phyloP scores from a whole-genome alignment of 2,113 vertebrate genomes.

The Orcinus orca region DNA sequence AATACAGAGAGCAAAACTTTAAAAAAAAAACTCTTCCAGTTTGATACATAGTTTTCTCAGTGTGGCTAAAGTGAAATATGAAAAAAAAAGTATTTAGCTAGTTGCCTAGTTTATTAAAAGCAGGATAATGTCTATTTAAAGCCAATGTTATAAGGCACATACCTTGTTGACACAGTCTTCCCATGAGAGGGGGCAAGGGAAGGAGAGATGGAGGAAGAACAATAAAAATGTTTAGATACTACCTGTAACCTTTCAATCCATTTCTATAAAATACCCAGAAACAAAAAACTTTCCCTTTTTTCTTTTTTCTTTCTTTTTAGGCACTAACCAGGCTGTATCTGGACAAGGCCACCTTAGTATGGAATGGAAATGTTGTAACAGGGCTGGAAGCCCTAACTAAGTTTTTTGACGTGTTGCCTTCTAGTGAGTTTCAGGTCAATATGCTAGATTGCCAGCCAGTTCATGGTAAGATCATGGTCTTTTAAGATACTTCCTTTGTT shows the following conservation, averaged over 20 bases:
- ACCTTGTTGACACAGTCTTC: neutral
- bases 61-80: constrained; percentile 15
- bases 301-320: constrained; percentile 46
- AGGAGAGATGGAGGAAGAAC: neutral
- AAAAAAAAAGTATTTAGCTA: neutral
- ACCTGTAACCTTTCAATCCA: neutral
- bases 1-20: constrained; percentile 41
- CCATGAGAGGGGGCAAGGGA: neutral
- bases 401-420: constrained; percentile 96
- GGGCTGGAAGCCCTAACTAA: constrained; percentile 90
- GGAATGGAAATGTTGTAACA: constrained; percentile 94
- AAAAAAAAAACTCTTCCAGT: neutral
- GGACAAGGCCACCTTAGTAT: constrained; percentile 94
- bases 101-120: neutral
- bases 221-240: constrained; percentile 2
- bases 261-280: constrained; percentile 8
- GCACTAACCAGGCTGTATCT: constrained; percentile 91
- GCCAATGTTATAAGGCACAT: neutral
- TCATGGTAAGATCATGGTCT: constrained; percentile 80
- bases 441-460: constrained; percentile 97
- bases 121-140: neutral
- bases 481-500: neutral
- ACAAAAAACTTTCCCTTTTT: neutral
- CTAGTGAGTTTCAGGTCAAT: constrained; percentile 94
- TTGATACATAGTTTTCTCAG: neutral